These are phyloP conservation scores for Tribolium castaneum DNA, from an alignment of 1,140 invertebrate species.

Conservation along the genomic window DNA sequence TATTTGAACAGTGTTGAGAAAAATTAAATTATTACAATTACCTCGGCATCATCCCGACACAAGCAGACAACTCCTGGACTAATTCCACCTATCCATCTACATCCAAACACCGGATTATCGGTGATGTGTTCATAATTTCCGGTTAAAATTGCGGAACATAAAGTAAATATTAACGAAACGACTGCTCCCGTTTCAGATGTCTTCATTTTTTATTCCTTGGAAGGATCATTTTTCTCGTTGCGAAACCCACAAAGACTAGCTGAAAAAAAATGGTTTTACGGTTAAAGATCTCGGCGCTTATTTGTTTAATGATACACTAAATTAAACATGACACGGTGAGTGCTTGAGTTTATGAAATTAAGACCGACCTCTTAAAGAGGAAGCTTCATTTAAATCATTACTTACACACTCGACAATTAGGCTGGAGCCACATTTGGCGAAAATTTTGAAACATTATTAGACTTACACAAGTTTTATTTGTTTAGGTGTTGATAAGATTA, in stretches of 20 bases:
- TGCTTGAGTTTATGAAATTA: slow-evolving; percentile 25
- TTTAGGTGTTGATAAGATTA: slow-evolving; percentile 2
- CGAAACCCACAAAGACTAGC: background rate
- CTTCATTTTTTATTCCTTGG: slow-evolving; percentile 36
- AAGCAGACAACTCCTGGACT: slow-evolving; percentile 45
- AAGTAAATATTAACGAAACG: slow-evolving; percentile 18
- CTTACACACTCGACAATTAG: background rate
- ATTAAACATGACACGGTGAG: slow-evolving; percentile 12
- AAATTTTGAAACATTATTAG: background rate
- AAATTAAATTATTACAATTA: slow-evolving; percentile 40
- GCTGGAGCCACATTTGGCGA: background rate
- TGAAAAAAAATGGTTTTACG: slow-evolving; percentile 11
- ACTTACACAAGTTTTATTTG: background rate
- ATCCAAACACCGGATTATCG: slow-evolving; percentile 50
- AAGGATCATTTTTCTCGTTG: slow-evolving; percentile 25
- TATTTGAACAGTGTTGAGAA: background rate
- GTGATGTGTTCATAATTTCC: slow-evolving; percentile 48
- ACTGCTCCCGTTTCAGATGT: background rate
- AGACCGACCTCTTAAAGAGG: slow-evolving; percentile 22
- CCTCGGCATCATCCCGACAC: slow-evolving; percentile 52
- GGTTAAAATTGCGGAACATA: slow-evolving; percentile 33
- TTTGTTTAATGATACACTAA: slow-evolving; percentile 23
- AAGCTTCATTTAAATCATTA: slow-evolving; percentile 37
- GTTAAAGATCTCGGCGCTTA: background rate
- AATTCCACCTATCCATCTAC: slow-evolving; percentile 51